Base-by-base conservation (phyloP, 2,797 vertebrate genomes). In the Chlorospingus flavigularis region DNA sequence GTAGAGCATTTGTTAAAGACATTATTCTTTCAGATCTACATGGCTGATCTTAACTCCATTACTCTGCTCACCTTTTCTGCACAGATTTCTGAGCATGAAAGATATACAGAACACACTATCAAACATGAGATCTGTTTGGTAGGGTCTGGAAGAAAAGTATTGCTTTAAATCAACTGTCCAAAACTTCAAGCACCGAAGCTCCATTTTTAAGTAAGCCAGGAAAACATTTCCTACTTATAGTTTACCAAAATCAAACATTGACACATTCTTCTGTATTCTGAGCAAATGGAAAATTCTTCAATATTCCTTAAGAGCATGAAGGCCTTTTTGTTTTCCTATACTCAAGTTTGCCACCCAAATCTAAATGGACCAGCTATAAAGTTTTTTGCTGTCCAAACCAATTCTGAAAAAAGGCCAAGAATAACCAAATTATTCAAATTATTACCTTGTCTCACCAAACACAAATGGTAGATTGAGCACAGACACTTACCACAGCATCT, bases 41-140 rank as follows among this genome's bases (percentile, higher is more conserved):
- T 73, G 76, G 68, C 14, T 94, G 74, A 94, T 88, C 86, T 88
- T 91, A 88, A 94, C 63, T 91, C 74, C 92, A 89, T 87, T 90
- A 94, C 74, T 80, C 85, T 94, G 33, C 48, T 88, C 61, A 89
- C 78, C 73, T 77, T 61, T 48, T 6, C 24, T 75, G 73, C 81
- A 91, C 55, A 86, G 48, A 82, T 86, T 43, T 92, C 77, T 85
- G 61, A 76, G 54, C 88, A 85, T 77, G 74, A 92, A 85, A 79
- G 92, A 94, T 82, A 85, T 31, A 82, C 26, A 47, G 73, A 79
- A 13, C 11, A 93, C 39, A 74, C 35, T 92, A 85, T 80, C 90
- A 92, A 90, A 93, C 86, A 66, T 74, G 66, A 88, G 88, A 90
- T 92, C 86, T 88, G 26, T 57, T 82, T 67, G 43, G 68, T 58